phyloP scores from a whole-genome alignment of 2,888 invertebrate genomes.

The Shargacucullia verbasci region DNA sequence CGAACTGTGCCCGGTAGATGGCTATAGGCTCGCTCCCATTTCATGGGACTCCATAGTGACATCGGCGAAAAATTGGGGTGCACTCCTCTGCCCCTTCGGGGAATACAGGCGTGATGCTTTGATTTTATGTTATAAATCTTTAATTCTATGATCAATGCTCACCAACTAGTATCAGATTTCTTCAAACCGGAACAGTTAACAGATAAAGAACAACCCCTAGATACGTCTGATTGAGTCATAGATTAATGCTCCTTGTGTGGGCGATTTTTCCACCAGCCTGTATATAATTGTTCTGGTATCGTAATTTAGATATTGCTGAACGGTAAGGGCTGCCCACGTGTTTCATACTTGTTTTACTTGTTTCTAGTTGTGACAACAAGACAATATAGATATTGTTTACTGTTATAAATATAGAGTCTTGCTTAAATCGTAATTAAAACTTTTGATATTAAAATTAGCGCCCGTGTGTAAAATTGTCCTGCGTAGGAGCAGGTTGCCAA shows the following conservation, averaged over 20 bases:
- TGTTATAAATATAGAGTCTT: conserved; percentile 14
- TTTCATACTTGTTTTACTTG: conserved; percentile 34
- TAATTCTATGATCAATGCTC: conserved; percentile 5
- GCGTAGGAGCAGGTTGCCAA: no score
- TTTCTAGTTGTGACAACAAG: conserved; percentile 43
- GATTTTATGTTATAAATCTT: no score
- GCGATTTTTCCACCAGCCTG: conserved; percentile 46
- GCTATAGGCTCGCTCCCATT: no score
- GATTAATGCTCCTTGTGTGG: conserved; percentile 40
- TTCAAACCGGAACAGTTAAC: conserved; percentile 20
- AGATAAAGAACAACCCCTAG: conserved; percentile 21
- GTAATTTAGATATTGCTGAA: conserved; percentile 47
- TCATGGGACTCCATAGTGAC: no score
- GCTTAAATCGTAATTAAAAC: conserved; percentile 24
- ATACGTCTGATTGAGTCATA: conserved; percentile 38
- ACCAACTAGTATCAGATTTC: conserved; percentile 11
- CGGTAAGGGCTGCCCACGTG: conserved; percentile 50
- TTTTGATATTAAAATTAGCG: no score
- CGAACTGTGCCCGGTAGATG: no score
- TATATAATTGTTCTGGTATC: conserved; percentile 37
- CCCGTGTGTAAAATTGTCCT: no score
- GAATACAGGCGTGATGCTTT: no score
- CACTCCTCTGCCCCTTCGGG: no score
- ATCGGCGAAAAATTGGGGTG: no score
- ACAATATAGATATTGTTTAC: conserved; percentile 44